phyloP scores from a whole-genome alignment of 2,888 invertebrate species.

The Dinocampus coccinellae region DNA sequence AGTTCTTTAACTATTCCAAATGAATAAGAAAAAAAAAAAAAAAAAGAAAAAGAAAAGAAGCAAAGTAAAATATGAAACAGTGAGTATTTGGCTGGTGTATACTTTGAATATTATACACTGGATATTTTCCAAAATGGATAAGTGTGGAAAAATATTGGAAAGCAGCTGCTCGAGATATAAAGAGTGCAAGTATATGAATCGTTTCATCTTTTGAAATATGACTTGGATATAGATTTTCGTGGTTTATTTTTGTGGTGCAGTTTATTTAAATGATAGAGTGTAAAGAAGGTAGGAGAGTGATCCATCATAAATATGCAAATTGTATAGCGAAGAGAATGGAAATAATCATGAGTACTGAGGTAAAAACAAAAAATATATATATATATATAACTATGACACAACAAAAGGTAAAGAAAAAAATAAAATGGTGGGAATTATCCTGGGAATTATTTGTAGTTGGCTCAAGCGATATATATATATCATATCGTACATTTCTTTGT shows the following conservation, averaged over 20 bases:
- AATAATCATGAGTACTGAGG: background rate
- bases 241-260: background rate
- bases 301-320: background rate
- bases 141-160: constrained; percentile 5
- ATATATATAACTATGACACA: background rate
- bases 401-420: background rate
- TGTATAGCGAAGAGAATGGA: background rate
- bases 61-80: constrained; percentile 17
- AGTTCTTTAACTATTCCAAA: background rate
- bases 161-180: constrained; percentile 24
- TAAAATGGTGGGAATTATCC: constrained; percentile 6
- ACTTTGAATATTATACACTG: background rate
- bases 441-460: constrained; percentile 9
- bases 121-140: constrained; percentile 9
- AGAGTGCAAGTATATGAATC: constrained; percentile 21
- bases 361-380: background rate
- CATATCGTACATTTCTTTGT: constrained; percentile 4
- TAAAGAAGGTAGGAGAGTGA: background rate
- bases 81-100: constrained; percentile 19
- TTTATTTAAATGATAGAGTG: background rate
- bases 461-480: background rate
- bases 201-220: constrained; percentile 32
- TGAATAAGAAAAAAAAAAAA: no score
- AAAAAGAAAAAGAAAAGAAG: no score
- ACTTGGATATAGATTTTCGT: constrained; percentile 8